Conservation (phyloP, 2,888 invertebrate species). For the Napeogenes inachia region DNA sequence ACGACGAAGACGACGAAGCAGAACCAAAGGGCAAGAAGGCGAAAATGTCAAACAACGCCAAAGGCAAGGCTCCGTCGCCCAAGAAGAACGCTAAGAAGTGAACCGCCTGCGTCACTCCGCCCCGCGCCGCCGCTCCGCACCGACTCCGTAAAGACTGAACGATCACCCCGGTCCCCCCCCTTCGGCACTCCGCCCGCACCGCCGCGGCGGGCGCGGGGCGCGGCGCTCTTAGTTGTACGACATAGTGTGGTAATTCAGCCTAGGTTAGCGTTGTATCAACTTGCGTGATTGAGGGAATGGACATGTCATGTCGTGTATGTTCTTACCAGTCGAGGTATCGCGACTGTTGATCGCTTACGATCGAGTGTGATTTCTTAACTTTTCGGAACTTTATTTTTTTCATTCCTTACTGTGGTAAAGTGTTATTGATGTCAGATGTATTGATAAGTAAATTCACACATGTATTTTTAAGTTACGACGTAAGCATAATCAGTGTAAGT, state of each 20-base stretch:
- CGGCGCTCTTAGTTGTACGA: constrained; percentile 48
- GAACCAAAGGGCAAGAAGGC: constrained; percentile 88
- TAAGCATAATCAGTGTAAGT: constrained; percentile 71
- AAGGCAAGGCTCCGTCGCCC: constrained; percentile 82
- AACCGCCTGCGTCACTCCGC: constrained; percentile 38
- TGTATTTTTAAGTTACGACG: constrained; percentile 72
- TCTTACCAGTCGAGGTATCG: constrained; percentile 48
- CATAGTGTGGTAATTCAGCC: constrained; percentile 62
- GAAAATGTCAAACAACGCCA: constrained; percentile 83
- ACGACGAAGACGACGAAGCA: constrained; percentile 85
- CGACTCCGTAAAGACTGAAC: constrained; percentile 28
- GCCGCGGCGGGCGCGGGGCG: constrained; percentile 26
- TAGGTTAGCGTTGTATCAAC: constrained; percentile 69
- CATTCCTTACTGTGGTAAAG: constrained; percentile 76
- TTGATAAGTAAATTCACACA: constrained; percentile 61
- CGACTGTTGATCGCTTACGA: constrained; percentile 42
- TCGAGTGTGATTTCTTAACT: constrained; percentile 60
- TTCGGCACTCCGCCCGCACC: too few relatives aligned
- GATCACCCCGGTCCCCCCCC: constrained; percentile 7
- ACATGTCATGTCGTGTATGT: constrained; percentile 48
- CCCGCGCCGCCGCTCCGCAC: constrained; percentile 24
- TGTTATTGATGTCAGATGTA: constrained; percentile 67
- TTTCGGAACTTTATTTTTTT: constrained; percentile 63
- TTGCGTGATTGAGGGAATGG: constrained; percentile 40
- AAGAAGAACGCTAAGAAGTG: constrained; percentile 83